phyloP scores from a whole-genome alignment of 2,113 vertebrate species.

The Python bivittatus region DNA sequence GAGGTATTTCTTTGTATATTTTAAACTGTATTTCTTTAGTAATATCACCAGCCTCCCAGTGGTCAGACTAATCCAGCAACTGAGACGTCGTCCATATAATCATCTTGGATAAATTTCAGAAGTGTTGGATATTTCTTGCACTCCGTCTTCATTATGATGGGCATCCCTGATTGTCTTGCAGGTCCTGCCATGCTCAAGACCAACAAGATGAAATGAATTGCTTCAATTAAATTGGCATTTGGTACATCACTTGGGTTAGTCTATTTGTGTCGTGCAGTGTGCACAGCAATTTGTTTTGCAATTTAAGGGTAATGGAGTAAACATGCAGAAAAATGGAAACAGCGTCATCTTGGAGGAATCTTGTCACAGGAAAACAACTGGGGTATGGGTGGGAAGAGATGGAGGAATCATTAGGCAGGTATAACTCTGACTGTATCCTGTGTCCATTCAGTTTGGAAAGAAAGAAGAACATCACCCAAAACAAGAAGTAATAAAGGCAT shows the following conservation, averaged over 20 bases:
- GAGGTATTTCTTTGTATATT: not conserved
- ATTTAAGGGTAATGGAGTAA: slow-evolving; percentile 48
- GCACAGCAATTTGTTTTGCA: slow-evolving; percentile 56
- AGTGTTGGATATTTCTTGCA: slow-evolving; percentile 18
- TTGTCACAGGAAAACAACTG: not conserved
- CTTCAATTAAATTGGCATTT: slow-evolving; percentile 62
- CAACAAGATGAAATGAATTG: slow-evolving; percentile 50
- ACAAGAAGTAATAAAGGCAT: too few relatives aligned
- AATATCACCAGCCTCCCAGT: not conserved
- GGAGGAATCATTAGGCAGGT: too few relatives aligned
- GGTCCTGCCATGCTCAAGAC: slow-evolving; percentile 40
- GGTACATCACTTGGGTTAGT: slow-evolving; percentile 56
- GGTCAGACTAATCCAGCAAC: not conserved
- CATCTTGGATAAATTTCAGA: slow-evolving; percentile 42
- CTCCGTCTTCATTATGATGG: slow-evolving; percentile 50
- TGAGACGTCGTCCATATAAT: slow-evolving; percentile 31
- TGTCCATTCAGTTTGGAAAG: too few relatives aligned
- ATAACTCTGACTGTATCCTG: too few relatives aligned
- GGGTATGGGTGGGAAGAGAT: not conserved
- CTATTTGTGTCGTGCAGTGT: slow-evolving; percentile 53
- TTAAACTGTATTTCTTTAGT: not conserved
- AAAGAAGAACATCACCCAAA: too few relatives aligned
- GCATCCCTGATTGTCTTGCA: slow-evolving; percentile 52
- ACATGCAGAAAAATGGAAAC: slow-evolving; percentile 15
- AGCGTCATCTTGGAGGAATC: slow-evolving; percentile 8